These are phyloP conservation scores for Sarcophaga peregrina DNA, from an alignment of 1,140 invertebrate genomes.

Conservation along the genomic window DNA sequence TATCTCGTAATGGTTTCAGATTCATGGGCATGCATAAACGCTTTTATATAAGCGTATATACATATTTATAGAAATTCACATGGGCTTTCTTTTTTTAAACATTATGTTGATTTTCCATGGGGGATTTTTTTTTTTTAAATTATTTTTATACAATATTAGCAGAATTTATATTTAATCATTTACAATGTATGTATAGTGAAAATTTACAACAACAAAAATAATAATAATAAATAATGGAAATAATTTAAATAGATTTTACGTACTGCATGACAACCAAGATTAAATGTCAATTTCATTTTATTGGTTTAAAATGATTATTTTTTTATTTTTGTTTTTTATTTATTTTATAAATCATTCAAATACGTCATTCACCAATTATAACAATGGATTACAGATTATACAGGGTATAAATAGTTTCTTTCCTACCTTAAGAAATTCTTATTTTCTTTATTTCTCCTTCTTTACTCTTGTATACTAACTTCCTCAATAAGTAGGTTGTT, in stretches of 20 bases:
- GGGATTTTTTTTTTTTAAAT: neutral
- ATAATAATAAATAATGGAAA: too few relatives aligned
- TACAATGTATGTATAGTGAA: neutral
- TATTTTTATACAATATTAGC: neutral
- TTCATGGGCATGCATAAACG: slow-evolving; percentile 8
- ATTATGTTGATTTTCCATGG: neutral
- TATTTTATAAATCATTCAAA: too few relatives aligned
- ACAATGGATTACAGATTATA: too few relatives aligned
- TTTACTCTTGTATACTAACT: neutral
- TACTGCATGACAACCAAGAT: too few relatives aligned
- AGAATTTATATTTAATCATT: neutral
- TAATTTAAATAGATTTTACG: too few relatives aligned
- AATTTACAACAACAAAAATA: too few relatives aligned
- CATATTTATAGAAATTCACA: neutral
- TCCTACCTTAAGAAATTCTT: too few relatives aligned
- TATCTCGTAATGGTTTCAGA: neutral
- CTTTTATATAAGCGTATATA: neutral
- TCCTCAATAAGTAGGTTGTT: slow-evolving; percentile 2
- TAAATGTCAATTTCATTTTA: too few relatives aligned
- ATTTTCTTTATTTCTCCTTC: neutral
- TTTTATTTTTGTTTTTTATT: too few relatives aligned
- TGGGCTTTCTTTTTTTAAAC: neutral
- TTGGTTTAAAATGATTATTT: too few relatives aligned
- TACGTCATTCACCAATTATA: too few relatives aligned
- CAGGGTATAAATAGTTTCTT: too few relatives aligned